Base-by-base conservation (phyloP, 2,797 vertebrate species). In the Tolypeutes matacus region DNA sequence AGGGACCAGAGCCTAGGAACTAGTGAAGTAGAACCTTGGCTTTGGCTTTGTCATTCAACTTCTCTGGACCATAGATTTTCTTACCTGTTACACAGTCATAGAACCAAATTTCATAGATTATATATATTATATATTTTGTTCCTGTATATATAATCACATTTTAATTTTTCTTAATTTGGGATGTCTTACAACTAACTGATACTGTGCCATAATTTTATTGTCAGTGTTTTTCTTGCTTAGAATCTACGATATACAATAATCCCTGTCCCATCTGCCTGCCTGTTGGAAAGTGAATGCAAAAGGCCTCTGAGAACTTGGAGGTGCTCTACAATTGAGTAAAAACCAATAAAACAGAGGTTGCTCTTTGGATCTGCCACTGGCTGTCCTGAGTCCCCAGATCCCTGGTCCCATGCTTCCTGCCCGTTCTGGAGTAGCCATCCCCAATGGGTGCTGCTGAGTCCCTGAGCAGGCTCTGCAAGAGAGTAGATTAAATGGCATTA, bases 401-500 rank as follows among this genome's bases (percentile, higher is more conserved):
- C 60, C 34, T 58, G 51, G 51, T 90, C 73, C 21, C 18, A 27
- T 25, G 36, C 36, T 39, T 93, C 36, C 75, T 60, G 62, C 62
- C 31, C 15, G 10, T 17, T 53, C 60, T n/a, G 13, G 39, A 82
- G 64, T 60, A 90, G 36, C 20, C 73, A 94, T 49, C n/a, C 53
- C 34, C 39, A 6, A 34, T 5, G 20, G 49, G n/a, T 49, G 78
- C 73, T 84, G 39, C 67, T 31, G 56, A 95, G 85, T 49, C 53
- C 42, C 75, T 11, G 0, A 89, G 65, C 77, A 94, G 70, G 21
- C 69, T 94, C 72, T 67, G 29, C 39, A 29, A 87, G 82, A 76
- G 73, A 83, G 46, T 46, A 27, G 75, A 96, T 96, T 96, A 96
- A 92, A 58, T 60, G 49, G 64, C 31, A 93, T 96, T 97, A 97